Conservation (phyloP, 2,797 vertebrate genomes). For the Galagoides demidoff region DNA sequence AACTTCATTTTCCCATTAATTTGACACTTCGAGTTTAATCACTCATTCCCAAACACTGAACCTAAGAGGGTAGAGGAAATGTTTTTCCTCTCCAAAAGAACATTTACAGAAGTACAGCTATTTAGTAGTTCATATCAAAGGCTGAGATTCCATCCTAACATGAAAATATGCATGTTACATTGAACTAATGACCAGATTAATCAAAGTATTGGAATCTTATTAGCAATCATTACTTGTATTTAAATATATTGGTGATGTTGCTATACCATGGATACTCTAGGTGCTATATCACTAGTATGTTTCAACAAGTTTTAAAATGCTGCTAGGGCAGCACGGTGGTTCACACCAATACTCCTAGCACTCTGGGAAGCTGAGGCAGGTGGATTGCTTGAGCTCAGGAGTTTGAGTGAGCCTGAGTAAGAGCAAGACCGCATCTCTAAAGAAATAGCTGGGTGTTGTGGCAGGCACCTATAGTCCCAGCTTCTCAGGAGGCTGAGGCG, state of each 20-base stretch:
- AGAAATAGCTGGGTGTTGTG: too few species aligned
- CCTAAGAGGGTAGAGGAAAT: background rate
- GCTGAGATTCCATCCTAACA: background rate
- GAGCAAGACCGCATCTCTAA: too few species aligned
- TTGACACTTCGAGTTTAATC: background rate
- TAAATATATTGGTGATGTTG: background rate
- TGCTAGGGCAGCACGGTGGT: background rate
- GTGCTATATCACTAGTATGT: background rate
- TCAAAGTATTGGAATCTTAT: background rate
- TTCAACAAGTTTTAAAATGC: slow-evolving; percentile 41
- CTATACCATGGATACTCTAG: background rate
- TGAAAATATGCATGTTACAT: background rate
- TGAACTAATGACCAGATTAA: background rate
- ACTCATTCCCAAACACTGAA: background rate
- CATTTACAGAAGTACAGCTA: background rate
- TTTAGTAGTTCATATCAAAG: background rate
- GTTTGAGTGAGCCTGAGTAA: too few species aligned
- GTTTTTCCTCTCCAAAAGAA: background rate
- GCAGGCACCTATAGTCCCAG: too few species aligned
- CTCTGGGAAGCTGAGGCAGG: too few species aligned
- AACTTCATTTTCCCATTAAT: background rate
- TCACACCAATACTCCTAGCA: too few species aligned
- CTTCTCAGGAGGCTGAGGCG: too few species aligned
- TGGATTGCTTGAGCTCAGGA: too few species aligned
- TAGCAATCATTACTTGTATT: background rate